Evolutionary conservation across 2,888 invertebrate species (phyloP).

Genomic region (Synergus umbraculus): DNA sequence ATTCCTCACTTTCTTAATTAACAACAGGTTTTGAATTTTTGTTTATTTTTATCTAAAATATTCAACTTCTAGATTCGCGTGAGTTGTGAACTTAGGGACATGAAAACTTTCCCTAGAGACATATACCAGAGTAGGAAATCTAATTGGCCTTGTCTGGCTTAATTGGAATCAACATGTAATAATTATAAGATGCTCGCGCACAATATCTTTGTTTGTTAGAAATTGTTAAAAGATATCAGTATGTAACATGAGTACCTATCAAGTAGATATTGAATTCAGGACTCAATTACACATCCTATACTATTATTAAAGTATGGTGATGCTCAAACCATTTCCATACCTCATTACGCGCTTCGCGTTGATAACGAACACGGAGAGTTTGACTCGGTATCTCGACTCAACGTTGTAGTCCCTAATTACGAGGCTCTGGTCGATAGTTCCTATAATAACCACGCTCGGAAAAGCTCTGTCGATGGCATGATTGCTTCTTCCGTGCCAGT

Average conservation of each 20-base stretch:
- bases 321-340: slow-evolving; percentile 58
- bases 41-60: neutral
- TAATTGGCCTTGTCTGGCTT: neutral
- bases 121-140: neutral
- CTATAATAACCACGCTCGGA: slow-evolving; percentile 12
- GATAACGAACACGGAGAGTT: slow-evolving; percentile 53
- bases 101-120: neutral
- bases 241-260: neutral
- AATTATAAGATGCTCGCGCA: neutral
- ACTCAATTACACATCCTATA: slow-evolving; percentile 68
- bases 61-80: neutral
- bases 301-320: slow-evolving; percentile 66
- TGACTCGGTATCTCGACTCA: slow-evolving; percentile 63
- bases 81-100: neutral
- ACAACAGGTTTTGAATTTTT: neutral
- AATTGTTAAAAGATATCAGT: neutral
- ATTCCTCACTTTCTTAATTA: neutral
- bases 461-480: slow-evolving; percentile 4
- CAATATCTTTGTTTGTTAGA: neutral
- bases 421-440: slow-evolving; percentile 28
- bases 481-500: slow-evolving; percentile 1
- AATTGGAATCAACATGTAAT: neutral
- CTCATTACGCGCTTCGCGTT: slow-evolving; percentile 56
- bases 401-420: slow-evolving; percentile 55
- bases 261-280: slow-evolving; percentile 51